A percentile compares a stretch with the other conserved stretches of the same genome.
Conservation (phyloP, 2,797 vertebrate genomes). For the Onychomys leucogaster region DNA sequence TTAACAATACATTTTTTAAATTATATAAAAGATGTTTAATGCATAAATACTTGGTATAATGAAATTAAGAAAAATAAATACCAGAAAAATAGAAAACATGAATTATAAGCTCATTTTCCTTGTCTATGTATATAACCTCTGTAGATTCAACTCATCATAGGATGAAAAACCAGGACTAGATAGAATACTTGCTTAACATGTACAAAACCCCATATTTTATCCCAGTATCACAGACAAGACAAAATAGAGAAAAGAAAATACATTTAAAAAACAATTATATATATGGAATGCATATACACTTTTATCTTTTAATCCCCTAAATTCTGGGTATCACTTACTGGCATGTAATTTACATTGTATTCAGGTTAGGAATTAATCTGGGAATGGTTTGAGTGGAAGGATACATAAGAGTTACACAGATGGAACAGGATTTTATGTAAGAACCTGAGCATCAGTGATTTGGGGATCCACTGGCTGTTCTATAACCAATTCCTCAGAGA, state of each 20-base stretch:
- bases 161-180: background rate
- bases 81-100: background rate
- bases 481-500: background rate
- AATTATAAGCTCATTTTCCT: background rate
- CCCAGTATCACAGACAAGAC: too few relatives aligned
- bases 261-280: background rate
- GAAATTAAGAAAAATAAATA: conserved; percentile 23
- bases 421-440: background rate
- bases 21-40: background rate
- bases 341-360: background rate
- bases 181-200: background rate
- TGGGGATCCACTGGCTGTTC: background rate
- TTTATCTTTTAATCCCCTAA: background rate
- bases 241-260: background rate
- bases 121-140: background rate
- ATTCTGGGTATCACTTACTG: background rate
- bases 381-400: background rate
- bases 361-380: background rate
- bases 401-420: background rate
- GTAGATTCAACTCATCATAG: background rate
- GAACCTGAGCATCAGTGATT: background rate
- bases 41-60: background rate
- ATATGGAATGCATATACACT: background rate
- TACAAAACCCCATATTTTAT: background rate
- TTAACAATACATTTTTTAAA: background rate